Conservation (phyloP, 1,140 invertebrate species). For the Leptoteleia sp. region DNA sequence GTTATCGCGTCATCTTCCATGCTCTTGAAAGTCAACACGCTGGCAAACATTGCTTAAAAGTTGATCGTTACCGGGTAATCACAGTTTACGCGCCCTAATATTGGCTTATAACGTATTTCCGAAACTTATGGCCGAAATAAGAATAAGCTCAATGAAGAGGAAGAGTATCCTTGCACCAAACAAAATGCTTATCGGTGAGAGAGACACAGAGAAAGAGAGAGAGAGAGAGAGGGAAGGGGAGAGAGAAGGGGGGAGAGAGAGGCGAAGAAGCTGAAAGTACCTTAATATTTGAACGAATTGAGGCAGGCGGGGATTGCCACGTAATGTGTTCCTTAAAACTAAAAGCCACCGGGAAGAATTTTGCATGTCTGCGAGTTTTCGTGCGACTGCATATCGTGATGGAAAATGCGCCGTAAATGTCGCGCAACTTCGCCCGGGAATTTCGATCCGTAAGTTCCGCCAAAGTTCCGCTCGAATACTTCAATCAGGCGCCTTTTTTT, state of each 20-base stretch:
- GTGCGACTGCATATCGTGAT: conserved; percentile 31
- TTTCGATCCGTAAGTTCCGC: conserved; percentile 33
- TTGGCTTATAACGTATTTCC: not conserved
- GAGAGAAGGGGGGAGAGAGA: too few relatives aligned
- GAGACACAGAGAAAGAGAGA: too few relatives aligned
- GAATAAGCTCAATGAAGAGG: too few relatives aligned
- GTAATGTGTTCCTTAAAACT: conserved; percentile 40
- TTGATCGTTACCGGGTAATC: conserved; percentile 1
- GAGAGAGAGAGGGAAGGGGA: too few relatives aligned
- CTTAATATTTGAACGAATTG: conserved; percentile 27
- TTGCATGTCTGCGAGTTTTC: conserved; percentile 43
- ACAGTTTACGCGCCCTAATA: conserved; percentile 1
- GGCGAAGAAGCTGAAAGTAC: conserved; percentile 2
- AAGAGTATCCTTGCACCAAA: too few relatives aligned
- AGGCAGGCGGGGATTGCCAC: not conserved
- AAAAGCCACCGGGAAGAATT: conserved; percentile 42
- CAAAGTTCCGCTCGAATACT: conserved; percentile 44
- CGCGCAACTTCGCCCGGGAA: conserved; percentile 12
- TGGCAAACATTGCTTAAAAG: not conserved
- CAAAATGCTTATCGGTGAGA: too few relatives aligned
- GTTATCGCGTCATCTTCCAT: conserved; percentile 6
- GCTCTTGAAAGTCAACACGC: not conserved
- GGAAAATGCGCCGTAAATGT: conserved; percentile 28
- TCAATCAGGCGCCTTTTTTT: conserved; percentile 49
- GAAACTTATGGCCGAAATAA: too few relatives aligned